Percentiles rank a stretch among this genome's conserved stretches.
phyloP scores from a whole-genome alignment of 2,888 invertebrate species.

The Dione juno region DNA sequence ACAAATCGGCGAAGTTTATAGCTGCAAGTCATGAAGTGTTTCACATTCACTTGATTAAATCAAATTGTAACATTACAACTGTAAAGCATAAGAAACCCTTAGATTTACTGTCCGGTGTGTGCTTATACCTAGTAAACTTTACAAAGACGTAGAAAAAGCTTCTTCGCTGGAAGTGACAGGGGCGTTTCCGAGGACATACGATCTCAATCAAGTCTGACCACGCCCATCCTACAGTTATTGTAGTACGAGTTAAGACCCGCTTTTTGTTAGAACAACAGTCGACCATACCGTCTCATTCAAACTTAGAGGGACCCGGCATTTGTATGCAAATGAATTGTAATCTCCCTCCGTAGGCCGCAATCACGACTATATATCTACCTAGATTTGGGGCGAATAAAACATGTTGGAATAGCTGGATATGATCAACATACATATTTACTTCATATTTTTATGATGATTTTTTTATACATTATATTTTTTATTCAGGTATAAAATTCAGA shows the following conservation, averaged over 20 bases:
- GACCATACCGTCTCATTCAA: constrained; percentile 69
- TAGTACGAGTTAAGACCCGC: constrained; percentile 74
- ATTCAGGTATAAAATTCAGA: not conserved
- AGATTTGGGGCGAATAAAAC: constrained; percentile 43
- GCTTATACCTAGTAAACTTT: constrained; percentile 38
- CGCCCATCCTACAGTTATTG: constrained; percentile 66
- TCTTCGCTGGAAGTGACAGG: constrained; percentile 62
- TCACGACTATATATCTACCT: constrained; percentile 63
- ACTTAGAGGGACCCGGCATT: constrained; percentile 72
- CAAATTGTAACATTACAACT: constrained; percentile 7
- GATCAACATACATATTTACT: constrained; percentile 13
- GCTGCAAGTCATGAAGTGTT: not conserved
- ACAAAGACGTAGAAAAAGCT: constrained; percentile 58
- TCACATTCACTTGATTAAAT: constrained; percentile 26
- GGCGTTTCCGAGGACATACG: constrained; percentile 46
- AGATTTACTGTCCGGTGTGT: constrained; percentile 13
- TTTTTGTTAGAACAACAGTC: constrained; percentile 79
- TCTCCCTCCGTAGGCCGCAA: constrained; percentile 68
- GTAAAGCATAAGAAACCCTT: not conserved
- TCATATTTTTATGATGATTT: not conserved
- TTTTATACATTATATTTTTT: not conserved
- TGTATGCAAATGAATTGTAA: constrained; percentile 81
- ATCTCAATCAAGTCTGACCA: constrained; percentile 64
- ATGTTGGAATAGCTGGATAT: constrained; percentile 17
- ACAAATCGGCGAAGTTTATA: constrained; percentile 6